These are phyloP conservation scores for Elephantulus edwardii DNA, from an alignment of 2,113 vertebrate species.

Conservation along the genomic window DNA sequence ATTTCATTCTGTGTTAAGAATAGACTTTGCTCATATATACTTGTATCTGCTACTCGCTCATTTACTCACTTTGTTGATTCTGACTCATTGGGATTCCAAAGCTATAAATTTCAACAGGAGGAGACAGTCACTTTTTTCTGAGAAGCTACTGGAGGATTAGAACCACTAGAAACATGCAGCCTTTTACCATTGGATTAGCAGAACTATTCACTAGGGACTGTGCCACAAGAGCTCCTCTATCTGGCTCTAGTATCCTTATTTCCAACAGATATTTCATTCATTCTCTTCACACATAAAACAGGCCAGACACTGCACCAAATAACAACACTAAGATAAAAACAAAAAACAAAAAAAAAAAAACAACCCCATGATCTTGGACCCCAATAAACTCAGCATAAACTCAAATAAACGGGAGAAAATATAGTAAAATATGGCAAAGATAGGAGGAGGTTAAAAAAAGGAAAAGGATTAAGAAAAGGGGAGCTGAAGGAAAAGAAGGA, in stretches of 20 bases:
- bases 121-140: no score
- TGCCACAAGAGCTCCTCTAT: no score
- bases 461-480: background rate
- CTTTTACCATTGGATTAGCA: no score
- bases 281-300: background rate
- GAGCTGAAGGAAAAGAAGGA: background rate
- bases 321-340: background rate
- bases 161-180: no score
- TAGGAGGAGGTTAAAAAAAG: background rate
- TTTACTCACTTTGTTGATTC: no score
- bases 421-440: background rate
- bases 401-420: background rate
- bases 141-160: no score
- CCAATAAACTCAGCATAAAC: background rate
- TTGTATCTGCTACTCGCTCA: background rate
- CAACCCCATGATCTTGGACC: background rate
- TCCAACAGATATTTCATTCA: background rate
- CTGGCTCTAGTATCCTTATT: background rate
- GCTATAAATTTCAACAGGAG: no score
- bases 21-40: background rate
- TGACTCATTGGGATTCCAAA: no score
- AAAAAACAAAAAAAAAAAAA: no score
- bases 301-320: rapidly evolving
- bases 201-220: no score
- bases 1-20: no score